Conservation (phyloP, 2,113 vertebrate genomes). For the Bos taurus region DNA sequence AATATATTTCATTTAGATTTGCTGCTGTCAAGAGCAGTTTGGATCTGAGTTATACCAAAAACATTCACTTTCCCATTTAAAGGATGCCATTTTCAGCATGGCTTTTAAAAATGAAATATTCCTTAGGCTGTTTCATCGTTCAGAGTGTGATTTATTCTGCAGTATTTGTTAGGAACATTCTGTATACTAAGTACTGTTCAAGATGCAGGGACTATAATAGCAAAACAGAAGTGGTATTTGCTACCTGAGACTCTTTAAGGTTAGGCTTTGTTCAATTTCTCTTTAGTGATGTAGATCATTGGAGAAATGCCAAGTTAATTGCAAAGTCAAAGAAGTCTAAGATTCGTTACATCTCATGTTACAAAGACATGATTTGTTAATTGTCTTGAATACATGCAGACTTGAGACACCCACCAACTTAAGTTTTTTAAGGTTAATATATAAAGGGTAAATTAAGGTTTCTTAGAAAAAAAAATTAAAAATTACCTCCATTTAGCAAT, state of each 20-base stretch:
- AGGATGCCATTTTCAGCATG: not conserved
- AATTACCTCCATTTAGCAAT: not conserved
- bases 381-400: not conserved
- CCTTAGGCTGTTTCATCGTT: not conserved
- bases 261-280: not conserved
- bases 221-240: not conserved
- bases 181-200: not conserved
- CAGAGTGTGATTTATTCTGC: not conserved
- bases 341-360: not conserved
- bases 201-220: not conserved
- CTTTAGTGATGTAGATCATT: not conserved
- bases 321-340: not conserved
- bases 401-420: not conserved
- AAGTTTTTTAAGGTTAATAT: not conserved
- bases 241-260: not conserved
- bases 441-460: not conserved
- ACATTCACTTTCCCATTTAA: not conserved
- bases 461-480: not conserved
- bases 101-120: not conserved
- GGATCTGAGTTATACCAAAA: not conserved
- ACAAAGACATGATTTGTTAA: not conserved
- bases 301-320: slow-evolving; percentile 7
- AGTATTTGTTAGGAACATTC: not conserved
- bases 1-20: not conserved
- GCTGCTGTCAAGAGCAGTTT: not conserved